Evolutionary conservation across 2,797 vertebrate species (phyloP).

Genomic region (Meriones psammophilus): DNA sequence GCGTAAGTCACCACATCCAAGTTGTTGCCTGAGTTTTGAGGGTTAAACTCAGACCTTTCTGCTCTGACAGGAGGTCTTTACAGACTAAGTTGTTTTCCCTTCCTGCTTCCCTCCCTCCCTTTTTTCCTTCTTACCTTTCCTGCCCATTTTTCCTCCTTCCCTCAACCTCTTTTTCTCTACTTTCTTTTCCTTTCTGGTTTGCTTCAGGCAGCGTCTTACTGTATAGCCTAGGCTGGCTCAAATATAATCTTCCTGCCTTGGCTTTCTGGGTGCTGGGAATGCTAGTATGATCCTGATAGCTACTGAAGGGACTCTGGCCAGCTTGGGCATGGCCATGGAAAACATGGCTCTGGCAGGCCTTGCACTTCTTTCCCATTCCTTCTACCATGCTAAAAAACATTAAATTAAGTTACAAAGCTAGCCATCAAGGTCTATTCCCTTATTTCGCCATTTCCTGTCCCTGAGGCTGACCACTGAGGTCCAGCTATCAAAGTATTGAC

Average conservation of each 20-base stretch:
- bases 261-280: background rate
- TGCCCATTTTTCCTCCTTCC: background rate
- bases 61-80: background rate
- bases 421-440: background rate
- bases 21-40: background rate
- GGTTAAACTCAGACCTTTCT: background rate
- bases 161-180: background rate
- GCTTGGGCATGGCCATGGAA: fast-evolving
- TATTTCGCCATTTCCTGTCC: background rate
- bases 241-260: background rate
- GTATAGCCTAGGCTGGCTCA: background rate
- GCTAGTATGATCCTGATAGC: background rate
- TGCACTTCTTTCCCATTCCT: background rate
- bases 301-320: background rate
- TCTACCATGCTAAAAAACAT: background rate
- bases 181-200: background rate
- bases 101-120: fast-evolving
- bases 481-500: background rate
- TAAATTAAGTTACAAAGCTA: background rate
- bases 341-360: background rate
- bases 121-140: background rate
- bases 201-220: background rate
- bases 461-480: background rate
- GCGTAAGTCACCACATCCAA: background rate
- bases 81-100: background rate